Evolutionary conservation across 2,888 invertebrate genomes (phyloP), one percentile per base, ranked within the genome.

Genomic region (Sinodicranocentrus sp.): DNA sequence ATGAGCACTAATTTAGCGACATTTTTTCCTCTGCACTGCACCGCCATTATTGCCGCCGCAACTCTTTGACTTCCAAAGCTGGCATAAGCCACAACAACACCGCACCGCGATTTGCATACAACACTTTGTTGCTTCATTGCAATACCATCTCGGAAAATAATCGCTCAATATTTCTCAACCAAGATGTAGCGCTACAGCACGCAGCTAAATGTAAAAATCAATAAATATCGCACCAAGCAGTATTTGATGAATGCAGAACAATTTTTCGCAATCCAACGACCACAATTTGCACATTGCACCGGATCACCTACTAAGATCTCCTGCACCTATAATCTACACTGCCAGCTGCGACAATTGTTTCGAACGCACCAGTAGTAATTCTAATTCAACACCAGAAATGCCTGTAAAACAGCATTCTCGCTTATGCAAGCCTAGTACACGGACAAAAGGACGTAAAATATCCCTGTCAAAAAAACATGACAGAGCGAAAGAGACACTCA

Each of bases 251-350:
- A 10, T 10, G 33, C 33, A 33, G 33, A 33, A 33, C 33, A 33
- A 33, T 6, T 6, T 57, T 19, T 57, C 57, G 57, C 23, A 57
- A 57, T 33, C 48, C 57, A 57, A 5, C 57, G 8, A 57, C 19
- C 57, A 57, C 57, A 19, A 57, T 21, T 21, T 57, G 23, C 23
- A 57, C 23, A 21, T 21, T 57, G 57, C 57, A 57, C 57, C 57
- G 57, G 23, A 57, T 57, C 48, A 48, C 10, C 15, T n/a, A n/a
- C n/a, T 10, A 48, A 48, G 48, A n/a, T n/a, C 48, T 5, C 48
- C 48, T n/a, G 48, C 48, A 48, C 48, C 48, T 48, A 48, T n/a
- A 10, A 48, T 48, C n/a, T 13, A 21, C 5, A 8, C 23, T 21
- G 19, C 23, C 57, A 8, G 13, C 57, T 57, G 57, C 57, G 57